Evolutionary conservation across 2,113 vertebrate genomes (phyloP).

Genomic region (Limanda limanda): DNA sequence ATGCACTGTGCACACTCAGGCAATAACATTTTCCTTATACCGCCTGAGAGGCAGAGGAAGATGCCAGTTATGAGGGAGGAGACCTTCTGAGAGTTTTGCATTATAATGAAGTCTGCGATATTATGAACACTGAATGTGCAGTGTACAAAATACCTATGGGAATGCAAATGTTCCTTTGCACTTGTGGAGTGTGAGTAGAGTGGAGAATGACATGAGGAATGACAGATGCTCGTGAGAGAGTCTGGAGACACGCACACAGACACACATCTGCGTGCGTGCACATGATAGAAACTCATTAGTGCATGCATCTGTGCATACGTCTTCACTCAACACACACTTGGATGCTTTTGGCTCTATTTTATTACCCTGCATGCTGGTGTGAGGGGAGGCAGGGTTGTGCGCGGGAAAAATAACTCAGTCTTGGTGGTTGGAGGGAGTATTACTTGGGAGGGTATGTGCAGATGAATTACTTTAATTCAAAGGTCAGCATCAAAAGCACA

Average conservation of each 20-base stretch:
- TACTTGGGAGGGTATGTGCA: no score
- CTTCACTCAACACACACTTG: background rate
- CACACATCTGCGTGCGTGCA: background rate
- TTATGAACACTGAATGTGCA: slow-evolving; percentile 29
- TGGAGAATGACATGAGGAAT: slow-evolving; percentile 13
- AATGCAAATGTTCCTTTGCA: slow-evolving; percentile 28
- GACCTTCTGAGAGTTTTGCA: slow-evolving; percentile 20
- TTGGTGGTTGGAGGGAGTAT: no score
- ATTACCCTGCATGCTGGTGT: background rate
- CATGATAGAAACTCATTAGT: slow-evolving; percentile 26
- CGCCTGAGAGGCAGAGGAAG: slow-evolving; percentile 27
- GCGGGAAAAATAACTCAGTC: no score
- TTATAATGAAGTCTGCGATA: slow-evolving; percentile 49
- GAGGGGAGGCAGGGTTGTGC: background rate
- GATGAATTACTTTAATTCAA: no score
- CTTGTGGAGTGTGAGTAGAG: slow-evolving; percentile 16
- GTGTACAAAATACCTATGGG: slow-evolving; percentile 33
- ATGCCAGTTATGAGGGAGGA: slow-evolving; percentile 28
- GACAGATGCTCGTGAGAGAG: slow-evolving; percentile 28
- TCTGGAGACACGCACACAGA: background rate
- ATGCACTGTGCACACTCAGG: background rate
- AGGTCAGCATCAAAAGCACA: no score
- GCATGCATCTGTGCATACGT: slow-evolving; percentile 25
- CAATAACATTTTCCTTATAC: slow-evolving; percentile 28
- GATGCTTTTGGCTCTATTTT: background rate